Evolutionary conservation across 2,113 vertebrate genomes (phyloP), one percentile per base, ranked within the genome.

Genomic region (Ovis canadensis): DNA sequence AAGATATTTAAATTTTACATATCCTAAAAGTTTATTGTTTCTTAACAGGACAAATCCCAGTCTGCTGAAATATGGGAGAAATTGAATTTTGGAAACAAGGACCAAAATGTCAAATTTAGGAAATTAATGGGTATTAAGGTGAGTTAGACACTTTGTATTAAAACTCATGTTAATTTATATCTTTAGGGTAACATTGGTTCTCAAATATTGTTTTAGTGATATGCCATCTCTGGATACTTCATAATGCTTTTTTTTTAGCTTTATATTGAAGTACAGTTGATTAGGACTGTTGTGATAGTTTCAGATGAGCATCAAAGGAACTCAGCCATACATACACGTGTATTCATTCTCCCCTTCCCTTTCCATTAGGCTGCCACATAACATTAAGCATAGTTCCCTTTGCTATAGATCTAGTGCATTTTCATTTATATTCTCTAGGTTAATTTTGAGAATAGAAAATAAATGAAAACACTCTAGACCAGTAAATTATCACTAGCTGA

Each of bases 41-140:
- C 78, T 93, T 98, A 71, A 71, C 96, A 99, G 99, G 99, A 99
- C 98, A 99, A 99, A 98, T 99, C 99, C 4, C 99, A 99, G 96
- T 99, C 99, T 93, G 99, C 99, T 96, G 99, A 99, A 99, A 99
- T 99, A 97, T 99, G 99, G 99, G 99, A 99, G 98, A 99, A 99
- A 77, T 83, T 99, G 7, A 99, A 99, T 98, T 99, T 99, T 98
- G 99, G 99, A 98, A 99, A 99, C 98, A 99, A 99, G 99, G 99
- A 99, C 99, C 99, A 99, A 99, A 99, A 99, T 96, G 99, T 99
- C 52, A 99, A 99, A 98, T 99, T 99, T 98, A 99, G 99, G 95
- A 99, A 99, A 98, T 98, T 99, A 90, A 99, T 99, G 99, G 99
- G 99, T 95, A 99, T 99, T 98, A 99, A 99, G 99, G 99, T 99